Evolutionary conservation across 2,888 invertebrate species (phyloP), one percentile per base, ranked within the genome.

Genomic region (Diplolepis rosae): DNA sequence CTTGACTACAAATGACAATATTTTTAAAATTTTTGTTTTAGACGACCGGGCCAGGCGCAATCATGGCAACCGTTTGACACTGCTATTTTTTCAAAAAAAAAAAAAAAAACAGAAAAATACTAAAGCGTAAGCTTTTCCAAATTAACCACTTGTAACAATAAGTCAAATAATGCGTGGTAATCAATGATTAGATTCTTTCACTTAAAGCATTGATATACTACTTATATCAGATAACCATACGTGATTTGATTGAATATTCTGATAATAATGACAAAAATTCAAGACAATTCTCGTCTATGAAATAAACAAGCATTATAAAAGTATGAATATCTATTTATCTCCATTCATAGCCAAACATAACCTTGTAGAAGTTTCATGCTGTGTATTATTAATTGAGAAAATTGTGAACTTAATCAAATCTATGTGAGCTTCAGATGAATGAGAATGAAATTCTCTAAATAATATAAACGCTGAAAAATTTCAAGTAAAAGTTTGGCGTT

Each of bases 241-340:
- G 24, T 39, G 24, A 35, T 61, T 61, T 61, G 24, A 61, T 61
- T 39, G 2, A 15, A 30, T 5, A 13, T 52, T 18, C 6, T 24
- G 61, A 39, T 61, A 35, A 39, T n/a, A 35, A 2, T 56, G 2
- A 24, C 39, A 56, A 56, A 54, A 56, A 56, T 6, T 35, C 18
- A 61, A 24, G 24, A 61, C 61, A 24, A n/a, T 39, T 61, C 35
- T 35, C 24, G 24, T 39, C 22, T 15, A 13, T 11, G 30, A 13
- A 56, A 35, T n/a, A 54, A 54, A 56, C 6, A 39, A 56, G 35
- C n/a, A 39, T 22, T 35, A 35, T 56, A 56, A 35, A 56, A 56
- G 35, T 11, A 18, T 32, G n/a, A 7, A 2, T 15, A 56, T 39
- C 32, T 56, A 22, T 56, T 32, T 56, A 56, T 22, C 50, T 50